Evolutionary conservation across 1,140 invertebrate genomes (phyloP).

Genomic region (Cheumatopsyche charites): DNA sequence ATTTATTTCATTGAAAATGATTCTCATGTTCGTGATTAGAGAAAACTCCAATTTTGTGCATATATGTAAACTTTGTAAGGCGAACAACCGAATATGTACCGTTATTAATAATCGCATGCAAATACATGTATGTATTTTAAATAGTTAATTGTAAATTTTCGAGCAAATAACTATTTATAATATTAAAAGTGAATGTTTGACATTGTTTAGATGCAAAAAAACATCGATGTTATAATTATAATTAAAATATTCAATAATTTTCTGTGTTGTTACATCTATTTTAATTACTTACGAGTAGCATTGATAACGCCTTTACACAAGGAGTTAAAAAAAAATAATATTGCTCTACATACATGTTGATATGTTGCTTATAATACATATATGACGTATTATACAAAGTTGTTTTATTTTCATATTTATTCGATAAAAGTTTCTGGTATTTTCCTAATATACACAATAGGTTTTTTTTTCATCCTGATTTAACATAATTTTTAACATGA

Average conservation of each 20-base stretch:
- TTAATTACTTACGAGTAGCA: conserved; percentile 63
- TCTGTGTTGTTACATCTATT: conserved; percentile 58
- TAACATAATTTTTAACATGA: no score
- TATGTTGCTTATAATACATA: conserved; percentile 62
- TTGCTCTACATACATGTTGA: conserved; percentile 58
- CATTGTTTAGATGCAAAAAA: conserved; percentile 45
- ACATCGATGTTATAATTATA: conserved; percentile 38
- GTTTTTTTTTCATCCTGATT: no score
- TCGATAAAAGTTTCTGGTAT: no score
- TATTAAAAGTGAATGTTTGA: conserved; percentile 41
- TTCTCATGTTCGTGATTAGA: no score
- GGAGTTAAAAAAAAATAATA: conserved; percentile 46
- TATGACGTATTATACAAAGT: conserved; percentile 59
- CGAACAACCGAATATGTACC: conserved; percentile 37
- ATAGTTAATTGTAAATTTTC: conserved; percentile 38
- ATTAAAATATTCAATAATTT: conserved; percentile 41
- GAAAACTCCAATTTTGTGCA: no score
- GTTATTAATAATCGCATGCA: conserved; percentile 40
- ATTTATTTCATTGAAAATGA: no score
- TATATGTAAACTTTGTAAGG: conserved; percentile 23
- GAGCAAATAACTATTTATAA: conserved; percentile 47
- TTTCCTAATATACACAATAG: conserved; percentile 6
- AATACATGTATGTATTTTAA: conserved; percentile 39
- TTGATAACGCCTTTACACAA: conserved; percentile 16
- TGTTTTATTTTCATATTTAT: conserved; percentile 52